Base-by-base conservation (phyloP, 2,888 invertebrate species). In the Cordylochernes scorpioides region DNA sequence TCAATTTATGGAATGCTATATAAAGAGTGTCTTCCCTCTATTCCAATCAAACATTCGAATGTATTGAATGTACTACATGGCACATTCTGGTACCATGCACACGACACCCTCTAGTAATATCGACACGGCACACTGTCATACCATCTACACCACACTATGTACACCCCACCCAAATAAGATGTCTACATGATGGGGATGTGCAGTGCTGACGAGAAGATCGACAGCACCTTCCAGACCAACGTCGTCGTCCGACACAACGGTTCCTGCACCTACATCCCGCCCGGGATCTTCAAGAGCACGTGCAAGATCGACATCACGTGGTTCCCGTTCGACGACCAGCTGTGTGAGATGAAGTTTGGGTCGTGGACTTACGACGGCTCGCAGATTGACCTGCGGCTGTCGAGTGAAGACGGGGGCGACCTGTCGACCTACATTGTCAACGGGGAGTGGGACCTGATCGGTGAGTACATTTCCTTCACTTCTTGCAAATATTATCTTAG, bases 301-400 rank as follows among this genome's bases (percentile, higher is more conserved):
- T 94, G 94, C 63, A 80, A 82, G 59, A 91, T 94, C 51, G 86
- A 91, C 63, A 91, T 94, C 62, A 88, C 86, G 46, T 91, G 91
- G 88, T 94, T 94, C 61, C 91, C 91, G 40, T 94, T 91, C 61
- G 94, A 94, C 57, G 88, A 91, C 60, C 94, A 94, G 60, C 71
- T 73, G 48, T 94, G 94, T 59, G 77, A 82, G 54, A 80, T 91
- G 77, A 86, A 94, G 63, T 97, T 94, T 55, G 94, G 94, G 49
- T 88, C 88, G 53, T 97, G 97, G 97, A 91, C 94, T 42, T 88
- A 94, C 59, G 82, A 84, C 56, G 86, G 86, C 49, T 71, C 75
- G 40, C 62, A 84, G 72, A 65, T 97, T 61, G 86, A 97, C 61
- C 68, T 97, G 50, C 75, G 78, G 59, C 65, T 91, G 52, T 80